Evolutionary conservation across 2,113 vertebrate species (phyloP).

Genomic region (Typhlomys cinereus): DNA sequence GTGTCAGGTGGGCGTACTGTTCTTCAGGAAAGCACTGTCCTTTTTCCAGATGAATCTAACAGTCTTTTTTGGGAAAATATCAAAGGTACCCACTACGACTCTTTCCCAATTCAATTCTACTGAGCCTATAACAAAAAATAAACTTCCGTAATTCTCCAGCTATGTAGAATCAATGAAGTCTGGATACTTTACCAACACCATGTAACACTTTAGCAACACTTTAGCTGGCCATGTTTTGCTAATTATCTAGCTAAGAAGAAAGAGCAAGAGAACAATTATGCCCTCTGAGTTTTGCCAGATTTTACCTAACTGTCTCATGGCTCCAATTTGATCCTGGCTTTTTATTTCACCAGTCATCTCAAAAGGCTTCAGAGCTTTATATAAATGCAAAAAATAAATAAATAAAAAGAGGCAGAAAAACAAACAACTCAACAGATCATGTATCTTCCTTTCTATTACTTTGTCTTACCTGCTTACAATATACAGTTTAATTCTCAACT

Average conservation of each 20-base stretch:
- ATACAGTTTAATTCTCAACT: neutral
- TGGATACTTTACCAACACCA: neutral
- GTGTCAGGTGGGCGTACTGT: neutral
- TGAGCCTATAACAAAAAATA: neutral
- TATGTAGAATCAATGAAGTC: neutral
- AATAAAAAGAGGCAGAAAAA: conserved; percentile 18
- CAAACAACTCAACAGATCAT: neutral
- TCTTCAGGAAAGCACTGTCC: neutral
- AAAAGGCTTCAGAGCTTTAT: neutral
- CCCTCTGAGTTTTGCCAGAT: neutral
- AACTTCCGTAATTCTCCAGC: neutral
- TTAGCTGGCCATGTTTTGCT: neutral
- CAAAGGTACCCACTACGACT: neutral
- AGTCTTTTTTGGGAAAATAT: neutral
- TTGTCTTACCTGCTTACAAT: neutral
- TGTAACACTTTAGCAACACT: too few species aligned
- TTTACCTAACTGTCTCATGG: neutral
- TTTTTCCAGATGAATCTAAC: neutral
- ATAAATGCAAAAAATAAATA: neutral
- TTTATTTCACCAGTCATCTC: neutral
- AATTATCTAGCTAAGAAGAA: neutral
- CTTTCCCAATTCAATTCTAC: neutral
- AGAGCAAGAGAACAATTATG: neutral
- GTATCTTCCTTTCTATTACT: neutral
- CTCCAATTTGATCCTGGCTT: neutral